phyloP scores from a whole-genome alignment of 2,888 invertebrate genomes.

The Xestia ashworthii region DNA sequence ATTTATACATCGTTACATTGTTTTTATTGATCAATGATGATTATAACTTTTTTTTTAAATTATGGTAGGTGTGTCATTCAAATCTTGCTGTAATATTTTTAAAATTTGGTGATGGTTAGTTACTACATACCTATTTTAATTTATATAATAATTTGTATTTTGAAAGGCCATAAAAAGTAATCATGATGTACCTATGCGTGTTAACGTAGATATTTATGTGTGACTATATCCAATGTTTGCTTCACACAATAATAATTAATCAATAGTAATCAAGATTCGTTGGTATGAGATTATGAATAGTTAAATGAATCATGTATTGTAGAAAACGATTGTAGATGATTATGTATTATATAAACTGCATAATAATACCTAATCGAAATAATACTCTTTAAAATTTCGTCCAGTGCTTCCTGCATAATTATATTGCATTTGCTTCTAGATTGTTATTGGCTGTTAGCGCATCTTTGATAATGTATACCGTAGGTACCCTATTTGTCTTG shows the following conservation, averaged over 20 bases:
- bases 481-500: constrained; percentile 51
- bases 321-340: constrained; percentile 33
- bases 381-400: constrained; percentile 32
- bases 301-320: constrained; percentile 38
- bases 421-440: constrained; percentile 54
- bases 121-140: constrained; percentile 41
- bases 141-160: constrained; percentile 30
- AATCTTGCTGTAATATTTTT: constrained; percentile 51
- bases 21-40: constrained; percentile 66
- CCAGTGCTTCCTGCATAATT: constrained; percentile 41
- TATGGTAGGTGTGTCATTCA: constrained; percentile 33
- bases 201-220: constrained; percentile 47
- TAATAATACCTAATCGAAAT: constrained; percentile 24
- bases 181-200: constrained; percentile 57
- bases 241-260: constrained; percentile 27
- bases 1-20: constrained; percentile 61
- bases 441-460: constrained; percentile 58
- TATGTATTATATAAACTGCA: constrained; percentile 51
- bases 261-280: constrained; percentile 41
- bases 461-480: constrained; percentile 55
- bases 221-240: constrained; percentile 39
- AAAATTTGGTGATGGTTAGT: constrained; percentile 53
- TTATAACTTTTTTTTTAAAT: constrained; percentile 40
- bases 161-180: constrained; percentile 45
- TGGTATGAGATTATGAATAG: constrained; percentile 38